Evolutionary conservation across 2,797 vertebrate species (phyloP), one percentile per base, ranked within the genome.

Genomic region (Galago senegalensis): DNA sequence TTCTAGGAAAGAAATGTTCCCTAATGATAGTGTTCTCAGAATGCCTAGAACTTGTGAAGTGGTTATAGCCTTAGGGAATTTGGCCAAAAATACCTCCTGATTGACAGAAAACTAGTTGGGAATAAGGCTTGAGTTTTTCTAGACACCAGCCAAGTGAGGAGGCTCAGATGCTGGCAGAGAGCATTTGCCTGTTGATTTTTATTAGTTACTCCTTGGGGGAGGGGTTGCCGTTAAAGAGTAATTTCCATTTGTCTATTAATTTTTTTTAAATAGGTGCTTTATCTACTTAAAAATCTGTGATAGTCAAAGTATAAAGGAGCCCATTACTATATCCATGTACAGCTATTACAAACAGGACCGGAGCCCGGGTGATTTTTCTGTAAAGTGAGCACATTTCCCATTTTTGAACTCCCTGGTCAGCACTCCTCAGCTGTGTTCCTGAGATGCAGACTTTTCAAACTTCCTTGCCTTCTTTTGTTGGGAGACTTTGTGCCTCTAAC

Each of bases 101-200:
- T 56, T 98, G 97, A 97, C 94, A 97, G 95, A 96, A 98, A 95
- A 91, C 88, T 91, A 97, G 97, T 96, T 95, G 95, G 96, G 97
- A 98, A 70, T 46, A 92, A 70, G 89, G 67, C 21, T 89, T 91
- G 60, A 87, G 79, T 49, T 98, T 96, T 75, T 75, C 84, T 25
- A 87, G 63, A 88, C 5, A 82, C 27, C 27, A 97, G 18, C 31
- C 91, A 94, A 91, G 77, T 69, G 31, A 46, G 49, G 20, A 87
- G 40, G 79, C 65, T 97, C 23, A 31, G 23, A 77, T 4, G 2
- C 89, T 95, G 25, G 58, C 61, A 27, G 60, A 82, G 27, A 17
- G 27, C 90, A 87, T 88, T 86, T 10, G 63, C 0, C 25, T 7
- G 53, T 2, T 81, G 56, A 77, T 93, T 94, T 92, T 67, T 88